A percentile compares a stretch with the other conserved stretches of the same genome.
These are phyloP conservation scores for Erebia aethiops DNA, from an alignment of 2,888 invertebrate genomes.

Conservation along the genomic window DNA sequence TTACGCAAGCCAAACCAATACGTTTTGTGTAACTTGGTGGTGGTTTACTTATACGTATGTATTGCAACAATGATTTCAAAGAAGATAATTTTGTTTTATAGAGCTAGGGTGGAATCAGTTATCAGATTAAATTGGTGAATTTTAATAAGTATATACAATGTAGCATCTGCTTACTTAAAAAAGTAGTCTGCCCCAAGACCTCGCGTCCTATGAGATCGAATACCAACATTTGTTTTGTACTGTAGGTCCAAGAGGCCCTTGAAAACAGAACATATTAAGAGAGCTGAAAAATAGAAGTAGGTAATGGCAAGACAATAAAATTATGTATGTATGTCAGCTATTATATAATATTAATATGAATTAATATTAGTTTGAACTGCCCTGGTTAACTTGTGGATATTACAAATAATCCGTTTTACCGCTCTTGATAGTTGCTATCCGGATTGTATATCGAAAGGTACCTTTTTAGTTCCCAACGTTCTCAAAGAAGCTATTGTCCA, in stretches of 20 bases:
- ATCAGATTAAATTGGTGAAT: background rate
- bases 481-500: conserved; percentile 17
- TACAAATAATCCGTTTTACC: background rate
- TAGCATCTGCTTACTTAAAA: background rate
- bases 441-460: background rate
- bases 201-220: no score
- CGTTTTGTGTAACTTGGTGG: background rate
- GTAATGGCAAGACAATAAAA: no score
- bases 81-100: background rate
- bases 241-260: no score
- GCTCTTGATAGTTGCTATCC: no score
- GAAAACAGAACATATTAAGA: no score
- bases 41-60: background rate
- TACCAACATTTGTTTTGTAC: no score
- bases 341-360: no score
- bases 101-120: background rate
- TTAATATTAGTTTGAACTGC: background rate
- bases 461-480: background rate
- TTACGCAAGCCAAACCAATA: conserved; percentile 1
- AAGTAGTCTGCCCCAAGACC: no score
- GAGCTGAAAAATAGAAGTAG: no score
- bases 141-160: background rate
- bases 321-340: no score
- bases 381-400: background rate
- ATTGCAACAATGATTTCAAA: background rate